Conservation (phyloP, 2,113 vertebrate species). For the Aviceda subcristata region DNA sequence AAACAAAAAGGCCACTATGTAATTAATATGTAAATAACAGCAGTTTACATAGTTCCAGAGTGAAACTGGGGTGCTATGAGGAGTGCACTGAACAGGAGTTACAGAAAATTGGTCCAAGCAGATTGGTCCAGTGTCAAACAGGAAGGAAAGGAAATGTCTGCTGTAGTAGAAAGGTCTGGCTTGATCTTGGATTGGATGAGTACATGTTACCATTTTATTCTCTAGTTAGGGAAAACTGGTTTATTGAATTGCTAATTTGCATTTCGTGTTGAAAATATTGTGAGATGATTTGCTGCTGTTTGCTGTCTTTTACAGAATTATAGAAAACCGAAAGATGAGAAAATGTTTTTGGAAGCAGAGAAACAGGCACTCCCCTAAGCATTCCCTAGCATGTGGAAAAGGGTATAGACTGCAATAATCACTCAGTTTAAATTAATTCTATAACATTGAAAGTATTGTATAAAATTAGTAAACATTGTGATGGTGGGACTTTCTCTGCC, state of each 20-base stretch:
- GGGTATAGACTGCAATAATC: background rate
- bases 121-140: background rate
- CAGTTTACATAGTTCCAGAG: background rate
- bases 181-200: accelerated
- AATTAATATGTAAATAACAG: background rate
- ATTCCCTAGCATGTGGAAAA: background rate
- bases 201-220: background rate
- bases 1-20: background rate
- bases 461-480: background rate
- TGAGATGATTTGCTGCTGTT: background rate
- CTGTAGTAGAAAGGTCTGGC: background rate
- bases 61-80: background rate
- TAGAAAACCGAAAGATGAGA: background rate
- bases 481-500: background rate
- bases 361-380: background rate
- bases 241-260: background rate
- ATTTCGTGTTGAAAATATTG: background rate
- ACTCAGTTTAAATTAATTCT: background rate
- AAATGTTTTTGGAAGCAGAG: background rate
- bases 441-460: background rate
- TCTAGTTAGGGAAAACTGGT: background rate
- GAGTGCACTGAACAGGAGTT: background rate
- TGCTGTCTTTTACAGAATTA: background rate
- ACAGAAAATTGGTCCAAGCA: background rate
- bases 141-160: background rate